phyloP scores from a whole-genome alignment of 2,888 invertebrate species.

The Strigamia maritima region DNA sequence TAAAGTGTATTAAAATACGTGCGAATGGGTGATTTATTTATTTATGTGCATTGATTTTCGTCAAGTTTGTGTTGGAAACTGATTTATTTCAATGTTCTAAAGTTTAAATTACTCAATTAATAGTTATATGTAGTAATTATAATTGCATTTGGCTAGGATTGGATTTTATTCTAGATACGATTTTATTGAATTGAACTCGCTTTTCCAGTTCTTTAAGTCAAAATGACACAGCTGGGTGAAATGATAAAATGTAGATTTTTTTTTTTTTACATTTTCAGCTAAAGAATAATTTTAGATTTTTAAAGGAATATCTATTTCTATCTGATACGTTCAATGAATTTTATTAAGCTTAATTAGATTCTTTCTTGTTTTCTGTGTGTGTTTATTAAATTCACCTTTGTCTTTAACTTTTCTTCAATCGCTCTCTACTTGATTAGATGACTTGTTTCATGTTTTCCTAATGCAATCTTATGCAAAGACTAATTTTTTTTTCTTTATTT shows the following conservation, averaged over 20 bases:
- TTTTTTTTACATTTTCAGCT: too few relatives aligned
- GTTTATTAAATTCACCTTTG: not conserved
- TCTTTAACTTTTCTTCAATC: conserved; percentile 1
- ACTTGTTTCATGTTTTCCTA: conserved; percentile 22
- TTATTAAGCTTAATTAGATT: not conserved
- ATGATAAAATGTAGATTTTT: too few relatives aligned
- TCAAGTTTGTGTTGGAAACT: too few relatives aligned
- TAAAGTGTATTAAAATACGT: conserved; percentile 1
- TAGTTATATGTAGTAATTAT: too few relatives aligned
- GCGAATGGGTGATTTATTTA: not conserved
- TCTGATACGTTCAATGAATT: conserved; percentile 8
- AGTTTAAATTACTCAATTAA: too few relatives aligned
- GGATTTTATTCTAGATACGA: too few relatives aligned
- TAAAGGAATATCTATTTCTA: not conserved
- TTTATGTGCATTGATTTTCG: not conserved
- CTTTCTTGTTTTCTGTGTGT: not conserved
- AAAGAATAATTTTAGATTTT: not conserved
- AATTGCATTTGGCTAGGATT: too few relatives aligned
- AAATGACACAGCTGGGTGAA: too few relatives aligned
- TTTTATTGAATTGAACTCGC: too few relatives aligned
- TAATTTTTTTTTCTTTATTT: not conserved
- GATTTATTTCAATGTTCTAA: too few relatives aligned
- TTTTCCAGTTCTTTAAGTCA: too few relatives aligned
- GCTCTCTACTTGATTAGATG: not conserved
- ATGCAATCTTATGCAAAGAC: conserved; percentile 5